Conservation (phyloP, 1,140 invertebrate species). For the Spodoptera frugiperda region DNA sequence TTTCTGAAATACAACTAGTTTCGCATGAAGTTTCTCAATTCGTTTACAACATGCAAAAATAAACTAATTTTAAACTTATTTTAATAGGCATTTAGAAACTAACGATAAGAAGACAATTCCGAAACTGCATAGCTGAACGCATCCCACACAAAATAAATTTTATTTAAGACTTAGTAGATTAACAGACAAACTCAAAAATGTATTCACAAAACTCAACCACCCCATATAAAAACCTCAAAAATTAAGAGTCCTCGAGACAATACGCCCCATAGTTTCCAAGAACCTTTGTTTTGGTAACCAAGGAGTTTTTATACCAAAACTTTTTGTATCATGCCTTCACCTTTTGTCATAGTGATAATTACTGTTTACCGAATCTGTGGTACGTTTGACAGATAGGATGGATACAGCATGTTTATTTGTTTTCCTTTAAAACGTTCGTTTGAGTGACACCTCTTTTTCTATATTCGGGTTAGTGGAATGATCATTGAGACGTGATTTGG, state of each 20-base stretch:
- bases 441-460: constrained; percentile 34
- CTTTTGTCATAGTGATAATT: constrained; percentile 33
- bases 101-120: no score
- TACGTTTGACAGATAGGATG: not conserved
- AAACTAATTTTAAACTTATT: no score
- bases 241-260: constrained; percentile 68
- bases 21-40: no score
- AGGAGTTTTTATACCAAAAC: constrained; percentile 52
- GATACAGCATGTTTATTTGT: constrained; percentile 27
- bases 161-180: no score
- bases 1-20: no score
- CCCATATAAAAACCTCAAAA: constrained; percentile 45
- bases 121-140: no score
- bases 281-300: constrained; percentile 73
- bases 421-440: constrained; percentile 10
- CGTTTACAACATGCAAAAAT: no score
- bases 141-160: no score
- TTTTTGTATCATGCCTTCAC: constrained; percentile 6
- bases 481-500: constrained; percentile 10
- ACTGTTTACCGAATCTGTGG: constrained; percentile 23
- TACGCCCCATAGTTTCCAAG: constrained; percentile 63
- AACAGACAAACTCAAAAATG: no score
- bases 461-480: not conserved
- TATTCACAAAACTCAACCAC: not conserved
- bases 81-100: no score